phyloP scores from a whole-genome alignment of 2,888 invertebrate species.

The Agriopis marginaria region DNA sequence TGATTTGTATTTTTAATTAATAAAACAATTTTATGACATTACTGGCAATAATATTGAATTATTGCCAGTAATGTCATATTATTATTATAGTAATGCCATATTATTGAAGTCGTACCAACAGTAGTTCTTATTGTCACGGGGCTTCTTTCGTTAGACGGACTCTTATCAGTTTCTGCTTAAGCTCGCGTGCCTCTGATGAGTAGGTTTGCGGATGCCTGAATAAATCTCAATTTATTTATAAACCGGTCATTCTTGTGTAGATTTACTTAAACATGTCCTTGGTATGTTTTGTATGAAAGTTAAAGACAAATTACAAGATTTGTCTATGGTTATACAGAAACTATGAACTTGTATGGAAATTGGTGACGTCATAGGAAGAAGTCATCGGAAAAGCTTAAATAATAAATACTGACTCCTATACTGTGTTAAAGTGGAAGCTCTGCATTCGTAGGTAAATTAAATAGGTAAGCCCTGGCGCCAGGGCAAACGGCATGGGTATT shows the following conservation, averaged over 20 bases:
- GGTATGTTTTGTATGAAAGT: not conserved
- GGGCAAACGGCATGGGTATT: too few relatives aligned
- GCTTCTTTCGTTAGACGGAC: not conserved
- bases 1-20: too few relatives aligned
- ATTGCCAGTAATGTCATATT: too few relatives aligned
- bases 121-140: too few relatives aligned
- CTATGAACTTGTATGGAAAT: conserved; percentile 11
- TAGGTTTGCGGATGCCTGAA: conserved; percentile 16
- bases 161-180: not conserved
- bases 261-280: conserved; percentile 4
- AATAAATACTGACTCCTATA: conserved; percentile 3
- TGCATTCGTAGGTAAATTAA: not conserved
- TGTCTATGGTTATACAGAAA: not conserved
- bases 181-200: conserved; percentile 13
- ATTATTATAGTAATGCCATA: too few relatives aligned
- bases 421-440: not conserved
- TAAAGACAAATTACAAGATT: too few relatives aligned
- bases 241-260: conserved; percentile 5
- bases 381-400: not conserved
- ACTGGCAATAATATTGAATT: too few relatives aligned
- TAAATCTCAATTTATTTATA: conserved; percentile 17
- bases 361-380: conserved; percentile 4
- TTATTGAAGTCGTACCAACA: too few relatives aligned
- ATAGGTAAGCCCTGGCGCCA: not conserved
- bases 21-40: too few relatives aligned